Evolutionary conservation across 2,797 vertebrate species (phyloP), one percentile per base, ranked within the genome.

Genomic region (Hemibagrus guttatus): DNA sequence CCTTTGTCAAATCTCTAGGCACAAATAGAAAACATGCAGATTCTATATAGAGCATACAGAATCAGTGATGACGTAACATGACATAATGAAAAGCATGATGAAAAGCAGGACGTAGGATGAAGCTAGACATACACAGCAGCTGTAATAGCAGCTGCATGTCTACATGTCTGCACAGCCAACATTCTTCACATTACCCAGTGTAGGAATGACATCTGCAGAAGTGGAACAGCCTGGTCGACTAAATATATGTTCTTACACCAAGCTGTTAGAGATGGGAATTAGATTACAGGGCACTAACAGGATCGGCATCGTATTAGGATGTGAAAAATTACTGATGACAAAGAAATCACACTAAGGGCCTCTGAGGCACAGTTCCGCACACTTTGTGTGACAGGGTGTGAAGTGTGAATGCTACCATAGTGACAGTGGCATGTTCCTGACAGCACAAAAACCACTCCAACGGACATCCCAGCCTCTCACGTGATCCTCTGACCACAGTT

Each of bases 371-470:
- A 42, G 54, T 35, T 66, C 46, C 4, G 1, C n/a, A 28, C 78
- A 83, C 69, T 19, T 61, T 28, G 74, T 83, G 74, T 81, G 71
- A 74, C 46, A 23, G 12, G 13, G 63, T 17, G 54, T 59, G 72
- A 72, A 49, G 12, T 74, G 54, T 58, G 39, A 90, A 39, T 68
- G 74, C 52, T 84, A 84, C 71, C 75, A 75, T 79, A 69, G 81
- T 80, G 79, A 64, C 26, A 56, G 39, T 74, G 66, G 87, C 71
- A 80, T 81, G 69, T 81, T 86, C 19, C 75, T 86, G 84, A 87
- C 68, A 87, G 46, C 35, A 76, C 59, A 87, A 64, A 59, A 12
- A 68, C 81, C 80, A 86, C 87, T 81, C 6, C 83, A 87, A 31
- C 31, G 46, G 19, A 54, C 76, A 61, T 82, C 63, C 46, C 26